Base-by-base conservation (phyloP, 2,888 invertebrate genomes). In the Abrostola tripartita region DNA sequence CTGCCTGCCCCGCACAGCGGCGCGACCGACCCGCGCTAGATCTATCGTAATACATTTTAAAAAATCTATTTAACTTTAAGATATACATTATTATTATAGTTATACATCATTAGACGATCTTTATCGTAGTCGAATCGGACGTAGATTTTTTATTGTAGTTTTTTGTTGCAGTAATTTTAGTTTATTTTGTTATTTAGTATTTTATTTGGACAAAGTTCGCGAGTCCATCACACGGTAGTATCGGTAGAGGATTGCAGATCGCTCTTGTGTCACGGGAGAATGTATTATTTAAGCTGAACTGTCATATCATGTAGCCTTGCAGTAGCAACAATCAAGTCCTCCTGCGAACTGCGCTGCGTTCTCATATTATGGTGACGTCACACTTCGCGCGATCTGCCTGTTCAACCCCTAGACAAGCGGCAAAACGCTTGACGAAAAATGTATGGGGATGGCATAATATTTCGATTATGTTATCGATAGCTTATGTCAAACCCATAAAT, bases 111-210 rank as follows among this genome's bases (percentile, higher is more conserved):
- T 88, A 88, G 89, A 69, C 76, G 86, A 87, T 78, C 86, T 87
- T 88, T 88, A 88, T 87, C 78, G 85, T 92, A 92, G 91, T 90
- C 86, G 80, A 90, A 89, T 89, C 86, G 82, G 83, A 86, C 86
- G 86, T 90, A 89, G 85, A 79, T 80, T 85, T 86, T 88, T 87
- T 84, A 81, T 86, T 85, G 82, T 86, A 87, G 87, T 84, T 82
- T 88, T 92, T 91, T 89, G 92, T 93, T 92, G 90, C 88, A 87
- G 83, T 92, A 88, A 87, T 88, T 88, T 92, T 89, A 90, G 90
- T 91, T 86, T 81, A 86, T 90, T 89, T 91, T 93, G 94, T 94
- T 94, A 93, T 94, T 94, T 94, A 93, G 94, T 94, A 86, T 94
- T 93, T 92, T 93, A 93, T 90, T 88, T 90, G 83, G 84, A 84